Evolutionary conservation across 2,113 vertebrate genomes (phyloP), one percentile per base, ranked within the genome.

Genomic region (Sterrhoptilus dennistouni): DNA sequence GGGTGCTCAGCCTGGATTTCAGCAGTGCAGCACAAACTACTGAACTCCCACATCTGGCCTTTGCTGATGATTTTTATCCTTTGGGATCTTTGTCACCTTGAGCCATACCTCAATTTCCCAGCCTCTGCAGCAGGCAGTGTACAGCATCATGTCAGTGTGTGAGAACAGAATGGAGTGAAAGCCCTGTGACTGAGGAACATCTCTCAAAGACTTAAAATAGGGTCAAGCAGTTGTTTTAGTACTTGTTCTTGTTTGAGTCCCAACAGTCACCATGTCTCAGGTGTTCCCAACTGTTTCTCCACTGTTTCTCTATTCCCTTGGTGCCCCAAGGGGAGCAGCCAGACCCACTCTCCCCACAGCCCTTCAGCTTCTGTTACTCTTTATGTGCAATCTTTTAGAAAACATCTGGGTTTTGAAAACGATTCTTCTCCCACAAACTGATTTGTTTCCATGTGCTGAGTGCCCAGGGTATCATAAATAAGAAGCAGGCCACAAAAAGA

Each of bases 141-240:
- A 27, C 31, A 6, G 14, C 52, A 20, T 20, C 59, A 2, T 22
- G 6, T 8, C 0, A 1, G 5, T 4, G 20, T 33, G 44, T 25
- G 49, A 74, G 33, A 44, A 28, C 42, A 40, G 89, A 25, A 15
- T 2, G 65, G n/a, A 56, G 9, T 14, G 28, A 85, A 57, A 78
- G 17, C 57, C 25, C 47, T 11, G 0, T 7, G 23, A 21, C 61
- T 8, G 20, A 14, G 22, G 28, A 23, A 29, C 9, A 19, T 5
- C 19, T 59, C 56, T 47, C 33, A 35, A 75, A 83, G 49, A 20
- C 29, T 47, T 64, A 45, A 24, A 70, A 70, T 47, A 21, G 10
- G 10, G 23, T 66, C 0, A 3, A 71, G 44, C 8, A 18, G 9
- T 35, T 40, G 29, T 61, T 42, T 36, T 14, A 56, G 15, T 76